phyloP scores from a whole-genome alignment of 2,113 vertebrate species.

The Okapia johnstoni region DNA sequence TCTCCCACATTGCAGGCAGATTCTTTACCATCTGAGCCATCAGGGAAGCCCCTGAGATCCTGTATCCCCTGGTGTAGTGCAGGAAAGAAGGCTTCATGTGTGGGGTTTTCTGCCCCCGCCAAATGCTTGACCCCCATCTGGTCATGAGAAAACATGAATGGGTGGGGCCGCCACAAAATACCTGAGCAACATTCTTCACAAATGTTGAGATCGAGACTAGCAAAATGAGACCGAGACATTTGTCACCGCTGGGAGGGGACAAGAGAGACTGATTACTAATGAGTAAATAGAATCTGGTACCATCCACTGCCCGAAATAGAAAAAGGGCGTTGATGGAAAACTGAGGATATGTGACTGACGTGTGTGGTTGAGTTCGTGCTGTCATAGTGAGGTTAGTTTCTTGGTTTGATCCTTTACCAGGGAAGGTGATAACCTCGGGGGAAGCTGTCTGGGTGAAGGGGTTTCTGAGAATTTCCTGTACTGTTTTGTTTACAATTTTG shows the following conservation, averaged over 20 bases:
- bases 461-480: background rate
- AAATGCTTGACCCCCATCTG: no score
- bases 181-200: background rate
- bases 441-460: background rate
- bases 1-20: background rate
- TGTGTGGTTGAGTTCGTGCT: background rate
- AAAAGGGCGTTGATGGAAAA: background rate
- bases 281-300: background rate
- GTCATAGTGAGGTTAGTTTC: background rate
- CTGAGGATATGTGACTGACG: no score
- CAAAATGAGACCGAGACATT: background rate
- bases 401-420: background rate
- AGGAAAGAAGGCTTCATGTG: background rate
- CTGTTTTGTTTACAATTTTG: background rate
- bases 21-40: background rate
- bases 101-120: background rate
- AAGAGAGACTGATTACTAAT: background rate
- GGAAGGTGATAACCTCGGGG: background rate
- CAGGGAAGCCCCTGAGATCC: background rate
- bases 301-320: background rate
- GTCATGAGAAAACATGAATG: background rate
- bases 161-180: background rate
- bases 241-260: background rate
- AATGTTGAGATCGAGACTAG: background rate
- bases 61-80: rapidly evolving